Conservation (phyloP, 1,140 invertebrate species). For the Musca vetustissima region DNA sequence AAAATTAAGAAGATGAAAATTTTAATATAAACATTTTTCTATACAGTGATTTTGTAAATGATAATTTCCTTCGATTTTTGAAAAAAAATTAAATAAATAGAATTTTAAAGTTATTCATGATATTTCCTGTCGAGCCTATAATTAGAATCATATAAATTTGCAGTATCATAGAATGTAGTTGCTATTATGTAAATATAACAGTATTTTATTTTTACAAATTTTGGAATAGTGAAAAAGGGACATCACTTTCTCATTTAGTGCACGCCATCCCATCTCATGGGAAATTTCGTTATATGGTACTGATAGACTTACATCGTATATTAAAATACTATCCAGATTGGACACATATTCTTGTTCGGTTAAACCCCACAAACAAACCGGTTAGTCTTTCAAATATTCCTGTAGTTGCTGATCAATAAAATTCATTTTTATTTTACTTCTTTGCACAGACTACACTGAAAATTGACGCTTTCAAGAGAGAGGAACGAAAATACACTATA, state of each 20-base stretch:
- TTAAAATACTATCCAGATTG: constrained; percentile 59
- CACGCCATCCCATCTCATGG: constrained; percentile 58
- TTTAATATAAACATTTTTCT: too few relatives aligned
- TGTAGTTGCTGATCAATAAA: constrained; percentile 8
- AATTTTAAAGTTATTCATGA: too few relatives aligned
- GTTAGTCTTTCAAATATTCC: constrained; percentile 53
- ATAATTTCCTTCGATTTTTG: too few relatives aligned
- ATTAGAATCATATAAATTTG: too few relatives aligned
- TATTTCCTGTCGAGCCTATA: too few relatives aligned
- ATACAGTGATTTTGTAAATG: too few relatives aligned
- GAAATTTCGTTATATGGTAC: constrained; percentile 60
- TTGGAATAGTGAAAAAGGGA: constrained; percentile 60
- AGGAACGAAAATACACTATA: constrained; percentile 60
- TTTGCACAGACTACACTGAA: constrained; percentile 61
- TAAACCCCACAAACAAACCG: constrained; percentile 63
- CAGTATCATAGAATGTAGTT: too few relatives aligned
- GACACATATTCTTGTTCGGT: constrained; percentile 72
- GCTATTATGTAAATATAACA: too few relatives aligned
- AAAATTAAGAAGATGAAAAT: too few relatives aligned
- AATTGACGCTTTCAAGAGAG: constrained; percentile 65
- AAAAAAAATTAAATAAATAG: too few relatives aligned
- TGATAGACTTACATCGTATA: constrained; percentile 65
- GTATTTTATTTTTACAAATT: too few relatives aligned
- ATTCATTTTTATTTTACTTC: constrained; percentile 17
- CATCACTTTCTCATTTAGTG: constrained; percentile 67